Evolutionary conservation across 2,113 vertebrate genomes (phyloP), one percentile per base, ranked within the genome.

Genomic region (Dinomys branickii): DNA sequence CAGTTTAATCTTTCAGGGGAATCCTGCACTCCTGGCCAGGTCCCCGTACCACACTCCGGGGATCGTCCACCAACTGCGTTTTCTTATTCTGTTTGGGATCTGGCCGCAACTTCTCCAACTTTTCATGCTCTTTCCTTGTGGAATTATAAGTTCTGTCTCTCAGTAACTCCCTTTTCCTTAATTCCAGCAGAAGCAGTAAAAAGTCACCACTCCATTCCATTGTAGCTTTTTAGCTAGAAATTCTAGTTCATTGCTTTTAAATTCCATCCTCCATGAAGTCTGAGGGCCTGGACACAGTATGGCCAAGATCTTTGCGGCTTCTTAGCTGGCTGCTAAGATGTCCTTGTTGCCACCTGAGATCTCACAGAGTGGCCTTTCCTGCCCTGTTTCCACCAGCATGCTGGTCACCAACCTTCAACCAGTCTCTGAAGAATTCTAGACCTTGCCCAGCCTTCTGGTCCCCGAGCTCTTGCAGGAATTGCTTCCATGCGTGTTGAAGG

Each of bases 231-330:
- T n/a, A 30, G 38, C 26, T 38, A 28, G 82, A 44, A 61, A 44
- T 84, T 44, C 38, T 44, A 28, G 2, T 20, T 44, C 38, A 20
- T 33, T 2, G 20, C 22, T 47, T 30, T 33, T 20, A 44, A 30
- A 35, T 30, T 20, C 38, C 10, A 1, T 19, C 16, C 19, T 85
- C 38, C 4, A 1, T 20, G 2, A 20, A 44, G 26, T 63, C 58
- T 4, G 28, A 17, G 41, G 56, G 7, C 82, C 69, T 4, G 26
- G 12, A 17, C 16, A 0, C 24, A 8, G 22, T 8, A 1, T 1
- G 3, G 24, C 1, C 14, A 1, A 26, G 35, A 0, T 41, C 54
- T 84, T 30, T 10, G 24, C 28, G 14, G 4, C 81, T 58, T 84
- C 38, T 9, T 9, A 2, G 3, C 81, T 4, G 14, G 35, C 35